phyloP scores from a whole-genome alignment of 92 coral and sea anemone species.

The Heliopora coerulea region DNA sequence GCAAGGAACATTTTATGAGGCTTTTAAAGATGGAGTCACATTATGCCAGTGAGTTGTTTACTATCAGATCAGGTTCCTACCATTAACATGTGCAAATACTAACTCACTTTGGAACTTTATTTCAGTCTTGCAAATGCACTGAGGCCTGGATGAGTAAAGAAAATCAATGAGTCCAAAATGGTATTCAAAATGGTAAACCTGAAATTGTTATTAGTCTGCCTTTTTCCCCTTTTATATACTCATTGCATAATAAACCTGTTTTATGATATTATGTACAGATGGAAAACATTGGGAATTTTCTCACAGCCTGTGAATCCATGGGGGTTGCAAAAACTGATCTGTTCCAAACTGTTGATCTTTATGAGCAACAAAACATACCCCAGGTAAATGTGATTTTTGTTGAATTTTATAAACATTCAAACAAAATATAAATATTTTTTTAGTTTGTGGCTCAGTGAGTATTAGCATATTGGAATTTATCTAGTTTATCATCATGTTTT shows the following conservation, averaged over 20 bases:
- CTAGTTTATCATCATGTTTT: no score
- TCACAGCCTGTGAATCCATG: conserved; percentile 54
- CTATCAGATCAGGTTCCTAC: no score
- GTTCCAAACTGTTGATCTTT: conserved; percentile 91
- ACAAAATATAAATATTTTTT: not conserved
- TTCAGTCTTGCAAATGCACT: conserved; percentile 70
- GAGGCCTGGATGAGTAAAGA: conserved; percentile 56
- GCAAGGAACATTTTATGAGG: conserved; percentile 54
- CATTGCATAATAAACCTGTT: not conserved
- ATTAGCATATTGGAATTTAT: no score
- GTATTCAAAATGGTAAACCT: conserved; percentile 78
- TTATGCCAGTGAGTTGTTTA: conserved; percentile 52
- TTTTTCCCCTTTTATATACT: not conserved
- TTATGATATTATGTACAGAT: conserved; percentile 50
- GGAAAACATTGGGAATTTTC: conserved; percentile 84
- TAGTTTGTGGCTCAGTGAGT: no score
- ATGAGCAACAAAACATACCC: conserved; percentile 79
- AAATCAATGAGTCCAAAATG: conserved; percentile 70
- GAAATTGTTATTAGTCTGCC: not conserved
- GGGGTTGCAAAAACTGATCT: conserved; percentile 70
- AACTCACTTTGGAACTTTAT: no score
- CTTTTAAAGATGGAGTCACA: conserved; percentile 62
- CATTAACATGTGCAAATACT: no score
- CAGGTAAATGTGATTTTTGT: conserved; percentile 42
- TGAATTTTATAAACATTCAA: not conserved